phyloP scores from a whole-genome alignment of 23 tunicate species.

The Phallusia fumigata region DNA sequence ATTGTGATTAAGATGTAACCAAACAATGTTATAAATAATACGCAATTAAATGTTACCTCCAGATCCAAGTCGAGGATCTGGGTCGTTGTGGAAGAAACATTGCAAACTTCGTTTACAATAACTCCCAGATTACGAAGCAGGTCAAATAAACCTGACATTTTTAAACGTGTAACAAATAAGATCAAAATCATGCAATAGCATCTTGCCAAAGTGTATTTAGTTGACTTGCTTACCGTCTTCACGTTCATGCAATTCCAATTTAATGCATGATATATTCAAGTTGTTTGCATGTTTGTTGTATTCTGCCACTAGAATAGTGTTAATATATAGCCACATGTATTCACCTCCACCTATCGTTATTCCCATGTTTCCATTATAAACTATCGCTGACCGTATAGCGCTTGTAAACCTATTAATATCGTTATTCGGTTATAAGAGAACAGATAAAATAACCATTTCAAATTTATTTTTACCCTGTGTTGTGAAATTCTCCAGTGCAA shows the following conservation, averaged over 20 bases:
- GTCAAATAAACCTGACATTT: neutral
- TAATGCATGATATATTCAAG: neutral
- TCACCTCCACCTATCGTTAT: constrained; percentile 39
- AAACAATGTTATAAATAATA: neutral
- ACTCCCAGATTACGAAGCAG: neutral
- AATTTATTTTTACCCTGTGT: constrained; percentile 13
- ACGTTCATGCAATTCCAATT: neutral
- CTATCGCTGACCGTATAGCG: constrained; percentile 24
- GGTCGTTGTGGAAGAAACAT: neutral
- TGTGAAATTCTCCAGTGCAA: constrained; percentile 22
- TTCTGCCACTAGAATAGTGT: constrained; percentile 20
- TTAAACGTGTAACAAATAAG: too few species aligned
- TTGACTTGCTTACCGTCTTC: neutral
- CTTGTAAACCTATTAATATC: constrained; percentile 25
- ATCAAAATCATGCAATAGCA: too few species aligned
- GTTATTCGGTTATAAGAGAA: neutral
- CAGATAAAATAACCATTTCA: neutral
- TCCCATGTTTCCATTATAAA: constrained; percentile 5
- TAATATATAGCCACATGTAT: constrained; percentile 27
- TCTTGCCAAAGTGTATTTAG: too few species aligned
- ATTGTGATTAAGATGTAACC: neutral
- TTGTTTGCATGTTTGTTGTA: neutral
- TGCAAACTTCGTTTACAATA: neutral
- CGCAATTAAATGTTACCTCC: neutral
- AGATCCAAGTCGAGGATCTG: neutral